Evolutionary conservation across 1,140 invertebrate genomes (phyloP), one percentile per base, ranked within the genome.

Genomic region (Zaprionus davidi): DNA sequence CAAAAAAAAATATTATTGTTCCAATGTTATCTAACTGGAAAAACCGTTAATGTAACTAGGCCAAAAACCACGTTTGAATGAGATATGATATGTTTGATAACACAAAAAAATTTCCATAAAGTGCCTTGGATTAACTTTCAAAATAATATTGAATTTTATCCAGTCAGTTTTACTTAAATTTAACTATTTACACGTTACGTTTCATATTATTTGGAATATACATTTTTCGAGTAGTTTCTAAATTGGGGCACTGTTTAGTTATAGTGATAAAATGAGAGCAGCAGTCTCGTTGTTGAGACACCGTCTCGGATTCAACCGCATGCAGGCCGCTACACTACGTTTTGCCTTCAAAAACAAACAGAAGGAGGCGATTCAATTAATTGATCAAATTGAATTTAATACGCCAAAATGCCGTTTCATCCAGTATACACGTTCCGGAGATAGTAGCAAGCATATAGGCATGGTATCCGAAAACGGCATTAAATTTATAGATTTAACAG

Each of bases 391-490:
- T 31, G 67, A 70, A 24, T 22, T 41, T 15, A 24, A 26, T 9
- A 24, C 36, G 13, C 82, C 72, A 6, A 88, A 79, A 70, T 90
- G 91, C 55, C 79, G 92, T 38, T 93, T 93, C 58, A 77, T 93
- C 36, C 92, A 92, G 59, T 93, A 90, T 17, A 56, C 71, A 34
- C 75, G 78, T 5, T 46, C 70, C 26, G 78, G 80, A 4, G 79
- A 92, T 53, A 44, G 41, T 2, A 26, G 57, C 5, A 79, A 77
- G 26, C 74, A 73, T 5, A 57, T 93, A 24, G 92, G 82, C 38
- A 82, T 92, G 66, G 81, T 92, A 12, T 91, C 92, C 12, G 84
- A 90, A 31, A 85, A 93, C 63, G 92, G 92, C 12, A 56, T 57
- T 28, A 86, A 76, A 22, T 80, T 92, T 59, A 69, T 79, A 6